Evolutionary conservation across 1,140 invertebrate species (phyloP).

Genomic region (Trypoxylus dichotomus): DNA sequence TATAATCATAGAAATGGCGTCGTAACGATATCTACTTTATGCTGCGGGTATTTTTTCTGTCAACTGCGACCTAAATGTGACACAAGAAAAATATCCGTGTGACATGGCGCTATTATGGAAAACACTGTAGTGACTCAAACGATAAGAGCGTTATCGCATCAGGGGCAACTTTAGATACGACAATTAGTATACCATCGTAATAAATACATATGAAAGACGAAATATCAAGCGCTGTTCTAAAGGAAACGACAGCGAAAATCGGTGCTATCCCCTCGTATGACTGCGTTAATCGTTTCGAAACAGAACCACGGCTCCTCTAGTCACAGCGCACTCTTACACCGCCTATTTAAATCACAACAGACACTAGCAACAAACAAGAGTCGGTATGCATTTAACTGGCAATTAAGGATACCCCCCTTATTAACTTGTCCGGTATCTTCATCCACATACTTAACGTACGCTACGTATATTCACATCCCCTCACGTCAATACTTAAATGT

Average conservation of each 20-base stretch:
- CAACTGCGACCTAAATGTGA: neutral
- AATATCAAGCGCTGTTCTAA: neutral
- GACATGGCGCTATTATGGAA: neutral
- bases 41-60: too few species aligned
- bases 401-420: slow-evolving; percentile 30
- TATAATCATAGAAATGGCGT: too few species aligned
- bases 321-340: neutral
- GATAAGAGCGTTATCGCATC: neutral
- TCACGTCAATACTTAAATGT: slow-evolving; percentile 26
- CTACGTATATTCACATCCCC: slow-evolving; percentile 19
- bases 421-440: slow-evolving; percentile 30
- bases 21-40: too few species aligned
- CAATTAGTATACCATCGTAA: neutral
- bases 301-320: neutral
- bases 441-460: slow-evolving; percentile 7
- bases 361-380: neutral
- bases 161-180: neutral
- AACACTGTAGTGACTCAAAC: slow-evolving; percentile 4
- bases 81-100: neutral
- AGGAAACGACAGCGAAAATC: slow-evolving; percentile 17
- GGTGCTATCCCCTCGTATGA: slow-evolving; percentile 3
- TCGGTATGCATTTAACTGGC: slow-evolving; percentile 23
- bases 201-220: neutral
- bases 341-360: slow-evolving; percentile 13
- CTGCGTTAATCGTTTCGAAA: neutral